Conservation (phyloP, 2,797 vertebrate genomes). For the Podarcis siculus region DNA sequence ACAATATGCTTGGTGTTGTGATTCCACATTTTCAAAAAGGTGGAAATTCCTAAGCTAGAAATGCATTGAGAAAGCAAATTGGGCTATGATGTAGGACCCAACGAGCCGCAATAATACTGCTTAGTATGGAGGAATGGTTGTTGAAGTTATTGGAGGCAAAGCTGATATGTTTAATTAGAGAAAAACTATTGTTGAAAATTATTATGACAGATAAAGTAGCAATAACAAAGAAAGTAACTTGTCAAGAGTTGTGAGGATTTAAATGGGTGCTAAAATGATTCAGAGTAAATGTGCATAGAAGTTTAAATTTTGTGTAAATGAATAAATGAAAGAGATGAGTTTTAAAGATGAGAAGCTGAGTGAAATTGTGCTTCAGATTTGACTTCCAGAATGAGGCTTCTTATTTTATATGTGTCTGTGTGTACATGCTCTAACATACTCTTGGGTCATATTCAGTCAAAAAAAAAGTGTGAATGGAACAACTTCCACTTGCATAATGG, state of each 20-base stretch:
- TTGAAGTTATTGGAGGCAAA: neutral
- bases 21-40: conserved; percentile 1
- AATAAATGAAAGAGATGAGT: neutral
- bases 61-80: neutral
- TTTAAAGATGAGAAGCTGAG: neutral
- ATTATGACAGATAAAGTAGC: neutral
- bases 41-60: neutral
- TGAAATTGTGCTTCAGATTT: neutral
- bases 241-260: neutral
- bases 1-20: neutral
- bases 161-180: too few relatives aligned
- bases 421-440: neutral
- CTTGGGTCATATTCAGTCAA: too few relatives aligned
- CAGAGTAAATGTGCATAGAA: neutral
- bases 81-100: neutral
- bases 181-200: too few relatives aligned
- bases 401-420: neutral
- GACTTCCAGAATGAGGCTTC: neutral
- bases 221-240: neutral
- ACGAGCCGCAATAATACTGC: neutral
- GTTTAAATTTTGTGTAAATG: neutral
- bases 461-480: too few relatives aligned
- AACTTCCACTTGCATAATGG: too few relatives aligned
- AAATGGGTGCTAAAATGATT: neutral
- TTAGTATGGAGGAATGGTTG: neutral